phyloP scores from a whole-genome alignment of 2,888 invertebrate genomes.

The Toxonevra muliebris region DNA sequence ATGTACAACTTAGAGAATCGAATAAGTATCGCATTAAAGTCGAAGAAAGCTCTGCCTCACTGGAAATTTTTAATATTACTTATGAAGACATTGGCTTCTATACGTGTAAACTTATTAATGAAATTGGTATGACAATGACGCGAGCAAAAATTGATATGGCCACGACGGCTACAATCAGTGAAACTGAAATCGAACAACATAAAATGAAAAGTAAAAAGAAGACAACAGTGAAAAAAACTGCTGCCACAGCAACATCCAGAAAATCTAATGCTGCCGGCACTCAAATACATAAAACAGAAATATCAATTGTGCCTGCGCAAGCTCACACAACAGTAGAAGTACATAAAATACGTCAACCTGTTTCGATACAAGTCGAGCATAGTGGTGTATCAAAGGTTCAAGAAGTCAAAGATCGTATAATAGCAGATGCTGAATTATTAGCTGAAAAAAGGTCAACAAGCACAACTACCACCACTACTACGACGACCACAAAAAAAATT shows the following conservation, averaged over 20 bases:
- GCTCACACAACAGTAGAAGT: conserved; percentile 55
- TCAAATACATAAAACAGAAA: conserved; percentile 52
- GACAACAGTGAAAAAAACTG: conserved; percentile 35
- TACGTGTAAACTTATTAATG: conserved; percentile 85
- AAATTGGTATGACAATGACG: conserved; percentile 81
- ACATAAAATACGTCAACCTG: conserved; percentile 51
- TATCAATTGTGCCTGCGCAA: conserved; percentile 52
- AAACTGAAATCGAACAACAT: conserved; percentile 46
- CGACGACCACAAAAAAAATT: conserved; percentile 51
- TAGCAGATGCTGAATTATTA: conserved; percentile 52
- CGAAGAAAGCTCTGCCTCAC: conserved; percentile 75
- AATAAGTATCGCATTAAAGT: conserved; percentile 77
- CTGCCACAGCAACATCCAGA: conserved; percentile 61
- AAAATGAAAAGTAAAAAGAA: conserved; percentile 57
- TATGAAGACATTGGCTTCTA: conserved; percentile 79
- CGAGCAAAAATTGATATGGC: conserved; percentile 80
- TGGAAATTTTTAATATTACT: conserved; percentile 73
- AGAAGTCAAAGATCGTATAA: conserved; percentile 64
- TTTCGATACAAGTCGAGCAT: conserved; percentile 58
- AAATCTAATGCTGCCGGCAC: conserved; percentile 55
- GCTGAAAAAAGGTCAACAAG: conserved; percentile 32
- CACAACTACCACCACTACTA: conserved; percentile 52
- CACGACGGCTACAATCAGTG: conserved; percentile 55
- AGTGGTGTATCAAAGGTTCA: conserved; percentile 67
- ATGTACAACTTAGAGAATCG: conserved; percentile 79